These are phyloP conservation scores for Himalopsyche kuldschensis DNA, from an alignment of 2,888 invertebrate species.

Conservation along the genomic window DNA sequence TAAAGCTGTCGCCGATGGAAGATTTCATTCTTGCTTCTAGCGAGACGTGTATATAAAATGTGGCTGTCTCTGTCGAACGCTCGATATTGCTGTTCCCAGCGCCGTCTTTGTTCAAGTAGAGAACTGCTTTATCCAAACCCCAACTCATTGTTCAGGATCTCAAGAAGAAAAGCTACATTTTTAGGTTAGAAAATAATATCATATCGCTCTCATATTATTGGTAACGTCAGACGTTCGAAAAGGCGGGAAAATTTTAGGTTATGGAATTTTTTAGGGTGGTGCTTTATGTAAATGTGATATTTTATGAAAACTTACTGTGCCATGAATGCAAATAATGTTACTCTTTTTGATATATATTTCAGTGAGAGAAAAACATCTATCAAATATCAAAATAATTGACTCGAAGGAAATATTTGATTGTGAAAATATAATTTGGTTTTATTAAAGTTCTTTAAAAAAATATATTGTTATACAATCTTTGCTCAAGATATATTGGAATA, in stretches of 20 bases:
- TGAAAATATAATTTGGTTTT: no score
- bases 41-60: slow-evolving; percentile 25
- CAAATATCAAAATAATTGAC: no score
- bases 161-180: neutral
- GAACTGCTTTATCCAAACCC: slow-evolving; percentile 8
- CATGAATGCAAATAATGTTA: no score
- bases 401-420: no score
- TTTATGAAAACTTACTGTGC: no score
- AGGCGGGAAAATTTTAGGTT: neutral
- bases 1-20: slow-evolving; percentile 6
- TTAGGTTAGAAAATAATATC: neutral
- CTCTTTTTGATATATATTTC: no score
- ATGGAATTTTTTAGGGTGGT: neutral
- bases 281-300: no score
- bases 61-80: slow-evolving; percentile 25
- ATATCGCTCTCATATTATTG: neutral
- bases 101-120: slow-evolving; percentile 11
- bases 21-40: slow-evolving; percentile 30
- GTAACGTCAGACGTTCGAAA: neutral
- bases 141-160: neutral
- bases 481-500: no score
- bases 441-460: no score
- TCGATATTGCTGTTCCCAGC: slow-evolving; percentile 24
- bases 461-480: no score
- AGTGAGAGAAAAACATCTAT: no score